These are phyloP conservation scores for Dichetophora obliterata DNA, from an alignment of 2,888 invertebrate species.

Conservation along the genomic window DNA sequence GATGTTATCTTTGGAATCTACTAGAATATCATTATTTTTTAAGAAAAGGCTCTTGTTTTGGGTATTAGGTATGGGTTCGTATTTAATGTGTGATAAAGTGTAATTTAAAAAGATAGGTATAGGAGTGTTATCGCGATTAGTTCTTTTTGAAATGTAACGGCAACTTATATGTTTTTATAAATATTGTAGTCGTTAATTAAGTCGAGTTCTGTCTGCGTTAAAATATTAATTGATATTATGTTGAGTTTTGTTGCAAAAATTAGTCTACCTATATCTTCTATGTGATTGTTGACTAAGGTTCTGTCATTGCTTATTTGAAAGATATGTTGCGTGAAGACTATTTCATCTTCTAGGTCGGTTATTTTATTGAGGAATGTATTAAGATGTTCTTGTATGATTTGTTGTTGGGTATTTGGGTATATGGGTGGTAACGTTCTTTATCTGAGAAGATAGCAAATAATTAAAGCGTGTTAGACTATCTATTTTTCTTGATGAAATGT, in stretches of 20 bases:
- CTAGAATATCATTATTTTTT: constrained; percentile 34
- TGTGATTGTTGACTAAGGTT: constrained; percentile 38
- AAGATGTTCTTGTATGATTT: constrained; percentile 44
- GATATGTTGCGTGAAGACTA: constrained; percentile 44
- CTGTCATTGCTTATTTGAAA: constrained; percentile 48
- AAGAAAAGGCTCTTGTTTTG: constrained; percentile 36
- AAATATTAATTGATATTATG: constrained; percentile 44
- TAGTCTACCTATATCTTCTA: constrained; percentile 43
- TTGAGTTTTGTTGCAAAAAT: constrained; percentile 47
- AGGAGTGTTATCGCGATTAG: constrained; percentile 39
- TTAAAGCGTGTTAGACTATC: constrained; percentile 15
- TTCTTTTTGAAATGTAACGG: constrained; percentile 34
- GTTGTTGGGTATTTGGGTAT: constrained; percentile 47
- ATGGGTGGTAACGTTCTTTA: constrained; percentile 45
- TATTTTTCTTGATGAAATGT: constrained; percentile 33
- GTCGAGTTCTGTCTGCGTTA: constrained; percentile 41
- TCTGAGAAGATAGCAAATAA: constrained; percentile 39
- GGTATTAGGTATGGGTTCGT: constrained; percentile 38
- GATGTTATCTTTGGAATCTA: constrained; percentile 36
- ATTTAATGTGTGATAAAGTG: constrained; percentile 34
- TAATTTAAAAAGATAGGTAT: constrained; percentile 34
- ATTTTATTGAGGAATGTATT: constrained; percentile 43
- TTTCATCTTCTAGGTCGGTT: constrained; percentile 45
- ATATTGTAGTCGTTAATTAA: constrained; percentile 44
- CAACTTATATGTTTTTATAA: constrained; percentile 40